These are phyloP conservation scores for Galerucella pusilla DNA, from an alignment of 2,888 invertebrate species.

Conservation along the genomic window DNA sequence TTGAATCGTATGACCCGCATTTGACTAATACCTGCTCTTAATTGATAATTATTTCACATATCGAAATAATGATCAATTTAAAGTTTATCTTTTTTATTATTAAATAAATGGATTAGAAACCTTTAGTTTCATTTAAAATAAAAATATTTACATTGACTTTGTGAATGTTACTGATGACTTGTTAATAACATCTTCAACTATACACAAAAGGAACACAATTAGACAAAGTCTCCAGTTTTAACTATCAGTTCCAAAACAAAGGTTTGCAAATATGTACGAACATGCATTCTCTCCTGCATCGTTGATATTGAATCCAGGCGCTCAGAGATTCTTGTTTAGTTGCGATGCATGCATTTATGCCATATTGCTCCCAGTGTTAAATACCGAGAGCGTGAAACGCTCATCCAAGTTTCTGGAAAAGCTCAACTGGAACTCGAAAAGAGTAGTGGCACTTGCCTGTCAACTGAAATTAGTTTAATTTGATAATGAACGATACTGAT, in stretches of 20 bases:
- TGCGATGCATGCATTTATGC: slow-evolving; percentile 15
- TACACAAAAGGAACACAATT: not conserved
- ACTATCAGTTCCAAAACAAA: not conserved
- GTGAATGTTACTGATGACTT: too few species aligned
- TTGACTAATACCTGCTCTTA: too few species aligned
- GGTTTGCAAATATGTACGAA: not conserved
- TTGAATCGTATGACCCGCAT: too few species aligned
- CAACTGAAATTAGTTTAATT: not conserved
- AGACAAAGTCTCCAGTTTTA: not conserved
- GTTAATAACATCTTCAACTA: too few species aligned
- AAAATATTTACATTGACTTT: too few species aligned
- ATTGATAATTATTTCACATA: too few species aligned
- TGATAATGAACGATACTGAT: not conserved
- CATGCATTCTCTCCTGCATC: slow-evolving; percentile 19
- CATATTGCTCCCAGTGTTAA: slow-evolving; percentile 17
- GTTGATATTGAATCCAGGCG: slow-evolving; percentile 24
- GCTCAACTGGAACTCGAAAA: not conserved
- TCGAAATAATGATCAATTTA: too few species aligned
- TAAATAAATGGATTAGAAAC: too few species aligned
- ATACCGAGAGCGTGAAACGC: slow-evolving; percentile 10
- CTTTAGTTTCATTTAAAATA: too few species aligned
- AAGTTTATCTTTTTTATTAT: too few species aligned
- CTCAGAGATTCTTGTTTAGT: slow-evolving; percentile 17
- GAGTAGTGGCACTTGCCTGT: not conserved
- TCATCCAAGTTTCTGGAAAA: slow-evolving; percentile 3